These are phyloP conservation scores for Corydoras maculifer DNA, from an alignment of 2,113 vertebrate genomes.

Conservation along the genomic window DNA sequence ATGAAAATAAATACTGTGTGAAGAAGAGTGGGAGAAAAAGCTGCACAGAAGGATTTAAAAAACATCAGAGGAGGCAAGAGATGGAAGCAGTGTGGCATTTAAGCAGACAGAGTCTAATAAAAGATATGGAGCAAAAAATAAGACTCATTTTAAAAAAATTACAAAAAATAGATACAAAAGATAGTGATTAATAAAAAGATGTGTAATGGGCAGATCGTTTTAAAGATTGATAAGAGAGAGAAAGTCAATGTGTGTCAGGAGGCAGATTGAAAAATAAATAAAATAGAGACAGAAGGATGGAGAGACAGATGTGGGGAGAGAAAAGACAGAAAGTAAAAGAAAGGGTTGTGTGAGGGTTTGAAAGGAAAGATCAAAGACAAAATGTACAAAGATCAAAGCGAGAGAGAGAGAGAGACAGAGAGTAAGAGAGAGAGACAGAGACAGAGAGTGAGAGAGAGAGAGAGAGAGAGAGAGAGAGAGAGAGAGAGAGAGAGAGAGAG, in stretches of 20 bases:
- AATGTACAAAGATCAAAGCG: background rate
- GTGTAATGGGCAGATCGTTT: no score
- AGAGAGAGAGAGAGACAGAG: background rate
- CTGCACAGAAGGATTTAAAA: background rate
- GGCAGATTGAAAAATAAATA: no score
- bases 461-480: background rate
- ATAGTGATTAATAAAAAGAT: no score
- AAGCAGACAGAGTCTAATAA: no score
- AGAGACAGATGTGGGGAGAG: no score
- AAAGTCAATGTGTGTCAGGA: no score
- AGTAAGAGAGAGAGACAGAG: background rate
- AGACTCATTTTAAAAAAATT: no score
- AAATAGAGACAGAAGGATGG: no score
- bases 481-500: background rate
- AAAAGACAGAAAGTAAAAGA: background rate
- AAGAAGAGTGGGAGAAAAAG: background rate
- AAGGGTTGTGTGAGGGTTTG: background rate
- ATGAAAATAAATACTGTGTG: background rate
- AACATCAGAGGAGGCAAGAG: background rate
- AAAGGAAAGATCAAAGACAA: background rate
- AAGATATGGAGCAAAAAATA: no score
- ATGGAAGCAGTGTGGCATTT: background rate
- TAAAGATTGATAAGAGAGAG: no score
- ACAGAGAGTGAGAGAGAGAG: background rate
- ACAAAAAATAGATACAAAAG: no score